Evolutionary conservation across 2,888 invertebrate genomes (phyloP).

Genomic region (Clostera curtula): DNA sequence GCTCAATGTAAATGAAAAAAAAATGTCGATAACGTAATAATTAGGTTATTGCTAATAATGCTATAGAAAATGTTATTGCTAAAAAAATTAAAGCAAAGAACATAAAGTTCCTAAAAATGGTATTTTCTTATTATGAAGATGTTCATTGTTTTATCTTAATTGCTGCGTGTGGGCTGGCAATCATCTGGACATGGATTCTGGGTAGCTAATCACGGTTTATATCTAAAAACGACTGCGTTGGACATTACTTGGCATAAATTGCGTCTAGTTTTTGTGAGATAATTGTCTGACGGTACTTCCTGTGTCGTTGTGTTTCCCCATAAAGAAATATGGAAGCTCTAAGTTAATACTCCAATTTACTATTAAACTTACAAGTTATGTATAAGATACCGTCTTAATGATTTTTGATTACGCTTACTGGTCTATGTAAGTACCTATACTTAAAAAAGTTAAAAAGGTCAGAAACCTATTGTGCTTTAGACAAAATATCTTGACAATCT

Average conservation of each 20-base stretch:
- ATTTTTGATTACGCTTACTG: no score
- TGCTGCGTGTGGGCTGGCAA: conserved; percentile 28
- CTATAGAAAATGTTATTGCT: not conserved
- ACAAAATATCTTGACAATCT: no score
- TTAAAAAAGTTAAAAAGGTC: no score
- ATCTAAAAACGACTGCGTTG: conserved; percentile 12
- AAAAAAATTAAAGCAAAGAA: conserved; percentile 6
- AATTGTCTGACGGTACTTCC: conserved; percentile 14
- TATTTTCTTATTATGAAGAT: conserved; percentile 20
- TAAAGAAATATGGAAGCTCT: no score
- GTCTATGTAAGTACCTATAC: no score
- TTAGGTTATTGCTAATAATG: no score
- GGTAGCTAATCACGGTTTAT: conserved; percentile 42
- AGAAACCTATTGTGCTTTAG: no score
- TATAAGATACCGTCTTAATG: no score
- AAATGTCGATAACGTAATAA: no score
- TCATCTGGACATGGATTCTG: conserved; percentile 38
- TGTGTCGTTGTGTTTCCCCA: conserved; percentile 11
- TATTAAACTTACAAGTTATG: no score
- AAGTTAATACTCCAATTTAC: no score
- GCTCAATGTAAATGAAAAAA: no score
- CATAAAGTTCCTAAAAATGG: conserved; percentile 9
- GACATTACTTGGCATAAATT: conserved; percentile 8
- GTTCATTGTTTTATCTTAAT: conserved; percentile 34
- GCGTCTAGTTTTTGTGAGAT: conserved; percentile 18